Evolutionary conservation across 2,888 invertebrate species (phyloP).

Genomic region (Gryllus longicercus): DNA sequence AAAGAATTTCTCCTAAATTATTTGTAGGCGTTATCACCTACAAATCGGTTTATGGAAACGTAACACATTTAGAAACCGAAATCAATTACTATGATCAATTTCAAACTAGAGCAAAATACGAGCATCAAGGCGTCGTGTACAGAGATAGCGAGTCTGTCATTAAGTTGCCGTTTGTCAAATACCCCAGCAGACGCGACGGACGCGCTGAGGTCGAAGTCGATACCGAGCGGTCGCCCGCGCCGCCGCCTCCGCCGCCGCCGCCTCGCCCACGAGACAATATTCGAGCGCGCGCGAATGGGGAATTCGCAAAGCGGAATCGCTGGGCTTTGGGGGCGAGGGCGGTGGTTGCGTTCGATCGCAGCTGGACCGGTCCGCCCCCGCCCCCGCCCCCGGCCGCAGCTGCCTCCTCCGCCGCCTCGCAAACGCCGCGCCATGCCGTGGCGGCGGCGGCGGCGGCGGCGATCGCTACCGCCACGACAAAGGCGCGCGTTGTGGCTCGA

Average conservation of each 20-base stretch:
- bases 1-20: too few relatives aligned
- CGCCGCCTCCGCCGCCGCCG: background rate
- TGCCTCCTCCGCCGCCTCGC: background rate
- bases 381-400: background rate
- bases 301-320: background rate
- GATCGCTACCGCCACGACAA: background rate
- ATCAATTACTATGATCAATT: too few relatives aligned
- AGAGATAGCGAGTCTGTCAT: too few relatives aligned
- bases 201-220: too few relatives aligned
- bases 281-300: background rate
- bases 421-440: background rate
- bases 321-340: background rate
- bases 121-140: too few relatives aligned
- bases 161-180: too few relatives aligned
- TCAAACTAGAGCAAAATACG: too few relatives aligned
- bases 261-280: background rate
- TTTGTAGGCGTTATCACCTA: too few relatives aligned
- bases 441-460: background rate
- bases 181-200: too few relatives aligned
- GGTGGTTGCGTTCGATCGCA: background rate
- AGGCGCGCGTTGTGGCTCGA: conserved; percentile 1
- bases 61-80: too few relatives aligned
- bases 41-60: too few relatives aligned
- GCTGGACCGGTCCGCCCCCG: background rate
- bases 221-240: background rate